phyloP scores from a whole-genome alignment of 2,797 vertebrate species.

The Tiaroga cobitis region DNA sequence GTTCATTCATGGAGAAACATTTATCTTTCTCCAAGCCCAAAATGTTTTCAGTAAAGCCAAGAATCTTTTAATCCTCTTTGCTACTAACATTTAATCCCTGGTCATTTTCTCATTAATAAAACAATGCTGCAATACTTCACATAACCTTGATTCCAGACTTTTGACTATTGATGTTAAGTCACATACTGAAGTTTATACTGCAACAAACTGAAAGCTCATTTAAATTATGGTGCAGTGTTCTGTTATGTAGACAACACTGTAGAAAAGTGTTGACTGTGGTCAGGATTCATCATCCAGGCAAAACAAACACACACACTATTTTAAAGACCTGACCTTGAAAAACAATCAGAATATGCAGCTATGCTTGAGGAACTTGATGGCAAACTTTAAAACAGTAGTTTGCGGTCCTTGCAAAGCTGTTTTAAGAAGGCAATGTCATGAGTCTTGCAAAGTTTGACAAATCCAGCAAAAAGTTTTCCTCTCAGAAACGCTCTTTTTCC shows the following conservation, averaged over 20 bases:
- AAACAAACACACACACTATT: neutral
- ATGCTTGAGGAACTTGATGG: neutral
- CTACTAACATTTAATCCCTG: neutral
- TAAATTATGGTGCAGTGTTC: neutral
- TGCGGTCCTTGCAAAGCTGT: too few relatives aligned
- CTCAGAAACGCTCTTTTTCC: neutral
- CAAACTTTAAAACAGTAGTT: neutral
- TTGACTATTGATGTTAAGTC: neutral
- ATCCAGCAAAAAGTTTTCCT: neutral
- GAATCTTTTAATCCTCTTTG: neutral
- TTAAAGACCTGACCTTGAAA: neutral
- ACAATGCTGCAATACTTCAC: neutral
- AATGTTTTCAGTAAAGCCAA: conserved; percentile 1
- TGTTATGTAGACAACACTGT: neutral
- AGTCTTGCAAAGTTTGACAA: neutral
- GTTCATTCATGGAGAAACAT: neutral
- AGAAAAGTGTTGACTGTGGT: neutral
- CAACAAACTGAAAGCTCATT: neutral
- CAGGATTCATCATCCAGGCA: neutral
- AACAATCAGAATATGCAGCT: neutral
- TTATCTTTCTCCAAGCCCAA: neutral
- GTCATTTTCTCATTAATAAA: neutral
- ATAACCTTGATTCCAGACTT: neutral
- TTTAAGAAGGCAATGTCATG: neutral
- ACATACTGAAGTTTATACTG: neutral